Percentiles rank a stretch among this genome's conserved stretches.
Conservation (phyloP, 2,797 vertebrate genomes). For the Paedocypris micromegethes region DNA sequence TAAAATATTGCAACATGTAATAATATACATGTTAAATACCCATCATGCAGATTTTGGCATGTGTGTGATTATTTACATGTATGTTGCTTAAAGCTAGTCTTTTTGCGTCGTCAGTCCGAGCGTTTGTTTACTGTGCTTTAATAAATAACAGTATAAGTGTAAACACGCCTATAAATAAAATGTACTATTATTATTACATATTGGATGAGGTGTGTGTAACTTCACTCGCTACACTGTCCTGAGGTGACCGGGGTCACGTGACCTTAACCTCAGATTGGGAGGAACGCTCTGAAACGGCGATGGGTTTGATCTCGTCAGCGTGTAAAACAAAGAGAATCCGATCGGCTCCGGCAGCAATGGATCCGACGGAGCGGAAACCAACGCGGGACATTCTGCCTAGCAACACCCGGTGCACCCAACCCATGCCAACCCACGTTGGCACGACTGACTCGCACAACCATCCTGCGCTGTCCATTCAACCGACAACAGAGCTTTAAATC, state of each 20-base stretch:
- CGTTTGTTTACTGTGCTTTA: too few relatives aligned
- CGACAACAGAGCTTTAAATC: background rate
- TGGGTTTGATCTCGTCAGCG: conserved; percentile 7
- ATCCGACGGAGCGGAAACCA: conserved; percentile 39
- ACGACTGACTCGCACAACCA: conserved; percentile 31
- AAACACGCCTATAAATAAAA: too few relatives aligned
- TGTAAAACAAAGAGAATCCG: conserved; percentile 38
- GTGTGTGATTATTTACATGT: too few relatives aligned
- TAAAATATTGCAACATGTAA: too few relatives aligned
- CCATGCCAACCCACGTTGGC: conserved; percentile 29
- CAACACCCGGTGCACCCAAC: conserved; percentile 42
- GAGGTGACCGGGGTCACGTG: conserved; percentile 9
- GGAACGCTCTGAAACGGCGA: conserved; percentile 1
- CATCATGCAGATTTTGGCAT: too few relatives aligned
- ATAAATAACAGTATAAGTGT: too few relatives aligned
- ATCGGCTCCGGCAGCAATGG: conserved; percentile 38
- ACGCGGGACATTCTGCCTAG: conserved; percentile 45
- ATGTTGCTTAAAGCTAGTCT: too few relatives aligned
- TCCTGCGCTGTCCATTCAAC: conserved; percentile 27
- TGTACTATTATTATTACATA: too few relatives aligned
- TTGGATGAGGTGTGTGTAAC: too few relatives aligned
- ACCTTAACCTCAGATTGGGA: conserved; percentile 12
- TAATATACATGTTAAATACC: too few relatives aligned
- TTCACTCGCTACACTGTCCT: too few relatives aligned
- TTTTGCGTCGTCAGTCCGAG: too few relatives aligned